Conservation (phyloP, 2,113 vertebrate genomes). For the Craseonycteris thonglongyai region DNA sequence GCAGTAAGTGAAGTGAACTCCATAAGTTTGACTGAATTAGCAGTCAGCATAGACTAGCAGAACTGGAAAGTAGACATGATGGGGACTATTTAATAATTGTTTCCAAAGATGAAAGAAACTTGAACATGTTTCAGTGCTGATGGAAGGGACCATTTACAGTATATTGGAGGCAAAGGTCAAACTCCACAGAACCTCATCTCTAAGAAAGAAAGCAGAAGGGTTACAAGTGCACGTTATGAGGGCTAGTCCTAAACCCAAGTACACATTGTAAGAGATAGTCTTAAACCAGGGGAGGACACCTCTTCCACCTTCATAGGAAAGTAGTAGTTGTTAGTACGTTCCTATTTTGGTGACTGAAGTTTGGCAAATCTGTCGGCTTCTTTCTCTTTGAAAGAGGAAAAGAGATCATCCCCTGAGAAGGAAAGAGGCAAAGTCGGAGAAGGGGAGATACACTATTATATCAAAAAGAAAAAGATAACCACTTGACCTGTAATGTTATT, state of each 20-base stretch:
- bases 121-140: background rate
- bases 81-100: background rate
- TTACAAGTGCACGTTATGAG: background rate
- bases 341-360: background rate
- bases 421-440: background rate
- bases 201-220: background rate
- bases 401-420: background rate
- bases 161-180: background rate
- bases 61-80: background rate
- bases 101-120: background rate
- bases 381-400: background rate
- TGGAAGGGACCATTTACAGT: background rate
- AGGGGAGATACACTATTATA: background rate
- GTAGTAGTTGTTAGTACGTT: background rate
- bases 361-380: background rate
- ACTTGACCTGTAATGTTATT: background rate
- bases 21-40: background rate
- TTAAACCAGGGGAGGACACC: background rate
- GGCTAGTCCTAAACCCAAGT: background rate
- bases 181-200: background rate
- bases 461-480: background rate
- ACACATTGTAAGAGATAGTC: background rate
- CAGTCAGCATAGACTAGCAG: background rate
- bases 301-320: background rate
- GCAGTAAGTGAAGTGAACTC: background rate